Evolutionary conservation across 1,140 invertebrate genomes (phyloP).

Genomic region (Brachionus sp.): DNA sequence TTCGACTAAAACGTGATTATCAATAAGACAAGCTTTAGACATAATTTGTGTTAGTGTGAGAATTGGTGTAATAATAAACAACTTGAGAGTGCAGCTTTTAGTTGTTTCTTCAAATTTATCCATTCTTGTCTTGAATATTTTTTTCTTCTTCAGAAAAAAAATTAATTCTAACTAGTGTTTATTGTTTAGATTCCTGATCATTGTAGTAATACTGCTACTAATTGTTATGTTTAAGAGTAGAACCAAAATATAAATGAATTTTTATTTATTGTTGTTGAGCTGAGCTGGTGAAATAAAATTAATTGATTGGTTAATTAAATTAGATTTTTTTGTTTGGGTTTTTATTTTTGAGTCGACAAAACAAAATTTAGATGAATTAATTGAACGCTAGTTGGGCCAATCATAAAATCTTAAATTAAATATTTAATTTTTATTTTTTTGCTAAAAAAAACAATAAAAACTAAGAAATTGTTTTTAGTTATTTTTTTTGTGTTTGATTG

Average conservation of each 20-base stretch:
- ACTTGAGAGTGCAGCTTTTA: neutral
- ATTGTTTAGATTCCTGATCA: neutral
- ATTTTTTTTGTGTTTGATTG: constrained; percentile 16
- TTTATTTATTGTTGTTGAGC: neutral
- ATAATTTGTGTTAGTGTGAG: neutral
- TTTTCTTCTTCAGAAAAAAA: neutral
- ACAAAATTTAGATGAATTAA: constrained; percentile 10
- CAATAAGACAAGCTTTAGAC: neutral
- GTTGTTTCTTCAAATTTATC: neutral
- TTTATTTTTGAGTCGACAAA: neutral
- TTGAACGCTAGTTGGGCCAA: neutral
- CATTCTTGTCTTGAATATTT: neutral
- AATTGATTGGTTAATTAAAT: constrained; percentile 44
- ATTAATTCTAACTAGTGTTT: constrained; percentile 8
- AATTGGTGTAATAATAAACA: neutral
- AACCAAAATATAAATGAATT: neutral
- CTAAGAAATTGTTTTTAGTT: neutral
- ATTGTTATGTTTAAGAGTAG: neutral
- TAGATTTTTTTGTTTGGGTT: neutral
- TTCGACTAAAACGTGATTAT: neutral
- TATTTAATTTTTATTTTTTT: neutral
- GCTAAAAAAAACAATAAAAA: neutral
- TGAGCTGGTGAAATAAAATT: neutral
- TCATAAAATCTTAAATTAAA: constrained; percentile 33
- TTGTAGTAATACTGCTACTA: neutral